phyloP scores from a whole-genome alignment of 2,113 vertebrate genomes.

The Vimba vimba region DNA sequence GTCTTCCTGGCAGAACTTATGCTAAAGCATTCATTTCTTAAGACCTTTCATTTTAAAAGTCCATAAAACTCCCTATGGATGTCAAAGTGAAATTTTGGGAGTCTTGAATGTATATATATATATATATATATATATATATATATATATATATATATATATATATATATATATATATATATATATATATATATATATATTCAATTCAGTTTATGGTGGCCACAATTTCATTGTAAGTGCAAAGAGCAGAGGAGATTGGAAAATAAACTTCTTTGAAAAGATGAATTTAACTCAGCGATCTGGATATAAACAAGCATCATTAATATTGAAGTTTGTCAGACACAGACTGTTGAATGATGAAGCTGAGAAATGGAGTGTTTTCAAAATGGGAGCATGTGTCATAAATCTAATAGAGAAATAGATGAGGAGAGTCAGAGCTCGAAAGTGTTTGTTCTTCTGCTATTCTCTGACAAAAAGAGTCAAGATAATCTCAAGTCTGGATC shows the following conservation, averaged over 20 bases:
- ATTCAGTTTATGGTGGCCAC: neutral
- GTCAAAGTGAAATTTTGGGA: too few species aligned
- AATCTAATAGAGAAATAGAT: constrained; percentile 45
- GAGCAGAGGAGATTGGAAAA: neutral
- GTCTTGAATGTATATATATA: too few species aligned
- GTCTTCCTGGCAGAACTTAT: too few species aligned
- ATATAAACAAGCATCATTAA: constrained; percentile 40
- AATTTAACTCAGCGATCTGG: constrained; percentile 21
- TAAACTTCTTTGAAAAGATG: neutral
- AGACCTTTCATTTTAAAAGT: too few species aligned
- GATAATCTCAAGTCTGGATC: too few species aligned
- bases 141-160: too few species aligned
- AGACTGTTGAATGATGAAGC: constrained; percentile 39
- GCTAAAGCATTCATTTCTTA: too few species aligned
- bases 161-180: too few species aligned
- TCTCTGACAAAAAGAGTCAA: neutral
- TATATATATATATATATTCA: too few species aligned
- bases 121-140: too few species aligned
- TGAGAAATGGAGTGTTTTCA: constrained; percentile 51
- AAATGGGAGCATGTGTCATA: constrained; percentile 40
- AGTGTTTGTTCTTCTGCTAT: neutral
- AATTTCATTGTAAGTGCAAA: neutral
- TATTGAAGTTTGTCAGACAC: constrained; percentile 42
- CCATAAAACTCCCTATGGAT: too few species aligned
- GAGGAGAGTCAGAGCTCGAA: neutral